These are phyloP conservation scores for Dendrocopos noguchii DNA, from an alignment of 2,113 vertebrate species.

Conservation along the genomic window DNA sequence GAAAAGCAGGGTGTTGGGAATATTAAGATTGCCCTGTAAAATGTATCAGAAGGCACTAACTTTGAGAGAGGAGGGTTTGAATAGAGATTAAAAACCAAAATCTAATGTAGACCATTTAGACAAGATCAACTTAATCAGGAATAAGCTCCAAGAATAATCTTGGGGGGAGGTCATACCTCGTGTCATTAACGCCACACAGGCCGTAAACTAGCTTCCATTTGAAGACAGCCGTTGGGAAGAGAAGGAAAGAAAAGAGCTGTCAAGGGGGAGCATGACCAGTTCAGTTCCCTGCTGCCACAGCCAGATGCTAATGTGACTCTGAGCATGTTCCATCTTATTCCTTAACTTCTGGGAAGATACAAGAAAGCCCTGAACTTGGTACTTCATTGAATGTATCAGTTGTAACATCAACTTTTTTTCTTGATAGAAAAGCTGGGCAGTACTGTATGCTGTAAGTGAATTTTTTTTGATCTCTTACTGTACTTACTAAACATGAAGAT, in stretches of 20 bases:
- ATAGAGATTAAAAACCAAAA: not conserved
- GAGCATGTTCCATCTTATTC: not conserved
- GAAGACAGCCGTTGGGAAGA: not conserved
- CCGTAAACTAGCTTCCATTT: not conserved
- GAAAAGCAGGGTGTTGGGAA: not conserved
- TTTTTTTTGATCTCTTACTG: slow-evolving; percentile 13
- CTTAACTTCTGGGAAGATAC: not conserved
- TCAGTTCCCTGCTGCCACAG: not conserved
- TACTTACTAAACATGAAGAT: slow-evolving; percentile 32
- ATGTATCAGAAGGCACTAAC: not conserved
- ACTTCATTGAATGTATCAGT: not conserved
- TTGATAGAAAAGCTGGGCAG: slow-evolving; percentile 68
- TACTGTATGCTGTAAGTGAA: slow-evolving; percentile 71
- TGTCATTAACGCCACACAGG: not conserved
- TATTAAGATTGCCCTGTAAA: too few relatives aligned
- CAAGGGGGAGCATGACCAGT: too few relatives aligned
- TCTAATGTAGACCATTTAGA: not conserved
- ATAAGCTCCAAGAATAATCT: not conserved
- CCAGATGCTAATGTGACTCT: not conserved
- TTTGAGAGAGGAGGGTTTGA: not conserved
- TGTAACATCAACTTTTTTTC: slow-evolving; percentile 52
- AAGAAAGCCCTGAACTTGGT: not conserved
- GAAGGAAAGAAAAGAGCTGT: not conserved
- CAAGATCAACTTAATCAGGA: not conserved
- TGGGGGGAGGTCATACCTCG: not conserved